Evolutionary conservation across 2,797 vertebrate species (phyloP).

Genomic region (Euphonia xanthogaster): DNA sequence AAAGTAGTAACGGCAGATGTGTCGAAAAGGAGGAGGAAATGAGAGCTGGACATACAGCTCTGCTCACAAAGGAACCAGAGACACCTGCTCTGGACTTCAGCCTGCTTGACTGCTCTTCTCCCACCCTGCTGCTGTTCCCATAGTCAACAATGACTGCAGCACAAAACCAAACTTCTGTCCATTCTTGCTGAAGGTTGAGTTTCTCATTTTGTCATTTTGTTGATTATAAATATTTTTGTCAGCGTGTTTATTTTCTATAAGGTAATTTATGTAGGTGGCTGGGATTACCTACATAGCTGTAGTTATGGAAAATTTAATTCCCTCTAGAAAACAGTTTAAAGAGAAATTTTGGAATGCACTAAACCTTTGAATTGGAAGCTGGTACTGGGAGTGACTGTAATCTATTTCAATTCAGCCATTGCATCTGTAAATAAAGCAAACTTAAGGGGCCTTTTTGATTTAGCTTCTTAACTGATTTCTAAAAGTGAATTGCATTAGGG

Average conservation of each 20-base stretch:
- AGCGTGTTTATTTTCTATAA: background rate
- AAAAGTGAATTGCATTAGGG: conserved; percentile 43
- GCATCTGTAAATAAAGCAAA: conserved; percentile 62
- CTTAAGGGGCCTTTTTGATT: conserved; percentile 52
- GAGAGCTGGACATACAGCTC: background rate
- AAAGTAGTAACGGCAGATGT: fast-evolving
- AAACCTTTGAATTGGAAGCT: conserved; percentile 51
- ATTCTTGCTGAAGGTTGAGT: background rate
- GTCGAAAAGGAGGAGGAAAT: background rate
- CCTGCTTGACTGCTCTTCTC: background rate
- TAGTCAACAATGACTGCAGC: background rate
- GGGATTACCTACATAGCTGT: background rate
- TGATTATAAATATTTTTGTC: background rate
- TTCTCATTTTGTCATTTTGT: background rate
- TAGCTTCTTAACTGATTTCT: conserved; percentile 62
- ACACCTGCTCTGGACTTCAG: background rate
- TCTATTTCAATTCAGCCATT: conserved; percentile 62
- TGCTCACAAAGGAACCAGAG: background rate
- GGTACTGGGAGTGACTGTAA: conserved; percentile 61
- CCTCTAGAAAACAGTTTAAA: conserved; percentile 12
- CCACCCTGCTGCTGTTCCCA: background rate
- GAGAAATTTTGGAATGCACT: conserved; percentile 60
- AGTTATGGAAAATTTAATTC: background rate
- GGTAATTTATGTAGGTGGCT: background rate
- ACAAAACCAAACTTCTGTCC: background rate